These are phyloP conservation scores for Xiphophorus hellerii DNA, from an alignment of 2,113 vertebrate genomes.

Conservation along the genomic window DNA sequence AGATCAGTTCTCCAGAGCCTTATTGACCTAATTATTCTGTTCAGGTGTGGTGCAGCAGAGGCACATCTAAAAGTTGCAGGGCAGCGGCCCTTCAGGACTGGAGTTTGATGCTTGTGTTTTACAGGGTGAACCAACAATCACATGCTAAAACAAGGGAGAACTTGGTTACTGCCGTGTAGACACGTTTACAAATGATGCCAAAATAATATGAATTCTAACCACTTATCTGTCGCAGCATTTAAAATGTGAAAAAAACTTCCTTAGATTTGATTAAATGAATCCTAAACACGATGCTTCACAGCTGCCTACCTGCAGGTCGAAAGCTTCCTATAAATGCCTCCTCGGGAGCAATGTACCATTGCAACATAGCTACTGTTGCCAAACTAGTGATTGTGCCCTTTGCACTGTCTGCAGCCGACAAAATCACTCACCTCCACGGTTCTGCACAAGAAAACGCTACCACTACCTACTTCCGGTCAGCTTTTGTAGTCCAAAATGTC, in stretches of 20 bases:
- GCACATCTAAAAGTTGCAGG: too few species aligned
- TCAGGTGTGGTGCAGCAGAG: too few species aligned
- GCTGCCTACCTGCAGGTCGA: conserved; percentile 46
- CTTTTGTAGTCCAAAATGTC: conserved; percentile 33
- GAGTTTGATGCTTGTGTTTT: too few species aligned
- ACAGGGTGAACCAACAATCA: background rate
- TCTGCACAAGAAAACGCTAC: background rate
- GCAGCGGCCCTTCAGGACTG: too few species aligned
- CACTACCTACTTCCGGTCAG: conserved; percentile 57
- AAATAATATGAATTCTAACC: background rate
- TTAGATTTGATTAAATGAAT: background rate
- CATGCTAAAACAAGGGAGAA: background rate
- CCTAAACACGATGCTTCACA: background rate
- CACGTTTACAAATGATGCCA: background rate
- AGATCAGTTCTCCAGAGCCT: too few species aligned
- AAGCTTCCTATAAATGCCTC: background rate
- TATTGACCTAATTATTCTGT: too few species aligned
- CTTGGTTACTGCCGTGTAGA: background rate
- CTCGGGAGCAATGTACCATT: background rate
- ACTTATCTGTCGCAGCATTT: background rate
- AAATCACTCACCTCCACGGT: conserved; percentile 37
- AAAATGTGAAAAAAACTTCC: background rate
- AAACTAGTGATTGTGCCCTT: conserved; percentile 34
- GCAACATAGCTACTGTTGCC: background rate
- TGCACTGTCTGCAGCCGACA: conserved; percentile 23